phyloP scores from a whole-genome alignment of 2,113 vertebrate species.

The Tricholaema leucomelas region DNA sequence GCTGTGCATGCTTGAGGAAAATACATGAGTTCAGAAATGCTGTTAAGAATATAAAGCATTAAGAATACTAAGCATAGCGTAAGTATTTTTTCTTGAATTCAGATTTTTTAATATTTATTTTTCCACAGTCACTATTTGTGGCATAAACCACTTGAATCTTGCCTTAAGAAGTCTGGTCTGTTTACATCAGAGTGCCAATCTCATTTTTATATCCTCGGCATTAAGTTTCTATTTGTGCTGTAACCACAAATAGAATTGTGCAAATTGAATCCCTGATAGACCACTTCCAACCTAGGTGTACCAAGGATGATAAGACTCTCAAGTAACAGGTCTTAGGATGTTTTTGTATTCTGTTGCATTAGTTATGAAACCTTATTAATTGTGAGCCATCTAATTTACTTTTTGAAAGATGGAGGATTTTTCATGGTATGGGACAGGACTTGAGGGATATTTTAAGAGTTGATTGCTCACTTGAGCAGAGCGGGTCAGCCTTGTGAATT shows the following conservation, averaged over 20 bases:
- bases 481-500: neutral
- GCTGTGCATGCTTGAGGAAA: neutral
- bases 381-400: neutral
- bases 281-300: accelerated
- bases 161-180: neutral
- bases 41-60: neutral
- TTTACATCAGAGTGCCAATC: neutral
- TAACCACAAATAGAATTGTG: neutral
- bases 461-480: neutral
- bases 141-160: neutral
- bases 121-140: neutral
- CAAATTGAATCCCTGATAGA: too few species aligned
- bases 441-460: neutral
- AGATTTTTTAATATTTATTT: neutral
- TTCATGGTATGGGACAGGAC: neutral
- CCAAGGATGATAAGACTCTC: neutral
- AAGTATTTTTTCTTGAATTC: neutral
- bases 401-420: neutral
- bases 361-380: neutral
- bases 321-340: neutral
- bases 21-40: neutral
- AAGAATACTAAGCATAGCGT: too few species aligned
- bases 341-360: neutral
- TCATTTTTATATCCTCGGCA: neutral
- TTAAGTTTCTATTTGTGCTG: neutral